Base-by-base conservation (phyloP, 2,888 invertebrate species). In the Halictus ligatus region DNA sequence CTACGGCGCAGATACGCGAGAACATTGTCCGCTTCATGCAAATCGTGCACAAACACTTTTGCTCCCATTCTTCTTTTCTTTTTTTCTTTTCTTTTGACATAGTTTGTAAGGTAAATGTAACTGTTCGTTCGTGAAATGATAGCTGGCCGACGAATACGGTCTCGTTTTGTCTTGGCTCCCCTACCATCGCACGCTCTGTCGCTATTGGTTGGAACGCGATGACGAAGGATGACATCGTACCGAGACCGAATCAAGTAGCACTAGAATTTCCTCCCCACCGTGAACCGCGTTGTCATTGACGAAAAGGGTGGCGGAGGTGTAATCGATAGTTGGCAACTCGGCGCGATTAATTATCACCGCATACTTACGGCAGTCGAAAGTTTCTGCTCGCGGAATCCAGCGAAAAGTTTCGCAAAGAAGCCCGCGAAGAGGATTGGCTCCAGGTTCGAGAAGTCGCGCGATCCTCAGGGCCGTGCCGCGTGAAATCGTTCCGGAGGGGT, bases 401-500 rank as follows among this genome's bases (percentile, higher is more conserved):
- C 7, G 64, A 29, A 64, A 64, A 64, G 64, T 64, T 64, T 64
- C 64, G 7, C 64, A 64, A 64, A 64, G 64, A 29, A 64, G 64
- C 29, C 64, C 29, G 18, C 8, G 15, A 58, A 12, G 58, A 58
- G 58, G 58, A 58, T 58, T n/a, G n/a, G n/a, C 15, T 35, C 8
- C 18, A 15, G 29, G 64, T 35, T 18, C 48, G 46, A 43, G 25
- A 73, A 77, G 58, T 80, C 50, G 60, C 48, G 40, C 48, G 83
- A 83, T 60, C 64, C 64, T 35, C 54, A n/a, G 18, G 67, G 69
- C n/a, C 13, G 18, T 54, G 69, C n/a, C 13, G 58, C 25, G 69
- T 50, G 21, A 81, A 79, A 43, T 76, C 79, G 74, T 21, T 71
- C 67, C 46, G 46, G 76, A 78, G 84, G 50, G 35, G 76, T 72